phyloP scores from a whole-genome alignment of 2,888 invertebrate genomes.

The Polymixis lichenea region DNA sequence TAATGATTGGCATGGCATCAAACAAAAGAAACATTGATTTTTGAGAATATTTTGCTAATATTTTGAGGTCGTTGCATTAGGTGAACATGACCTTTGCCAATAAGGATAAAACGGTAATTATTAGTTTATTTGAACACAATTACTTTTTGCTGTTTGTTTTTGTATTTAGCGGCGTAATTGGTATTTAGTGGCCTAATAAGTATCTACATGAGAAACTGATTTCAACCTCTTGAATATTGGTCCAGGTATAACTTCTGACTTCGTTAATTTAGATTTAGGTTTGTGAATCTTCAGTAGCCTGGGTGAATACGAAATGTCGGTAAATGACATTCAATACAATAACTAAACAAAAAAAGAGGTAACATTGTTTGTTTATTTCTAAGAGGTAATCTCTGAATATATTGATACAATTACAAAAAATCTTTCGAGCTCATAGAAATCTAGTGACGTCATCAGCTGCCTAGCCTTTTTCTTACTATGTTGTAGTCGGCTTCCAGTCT shows the following conservation, averaged over 20 bases:
- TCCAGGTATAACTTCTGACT: not conserved
- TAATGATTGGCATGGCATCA: not conserved
- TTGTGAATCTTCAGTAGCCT: not conserved
- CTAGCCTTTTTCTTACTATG: no score
- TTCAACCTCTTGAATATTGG: not conserved
- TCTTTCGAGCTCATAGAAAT: no score
- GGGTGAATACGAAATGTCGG: no score
- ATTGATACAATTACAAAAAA: no score
- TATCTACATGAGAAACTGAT: not conserved
- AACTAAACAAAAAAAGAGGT: no score
- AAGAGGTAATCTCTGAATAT: no score
- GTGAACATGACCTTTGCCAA: constrained; percentile 9
- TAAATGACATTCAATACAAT: no score
- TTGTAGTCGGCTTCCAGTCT: no score
- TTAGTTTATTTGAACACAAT: not conserved
- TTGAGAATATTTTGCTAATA: not conserved
- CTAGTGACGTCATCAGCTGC: no score
- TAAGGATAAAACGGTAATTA: constrained; percentile 10
- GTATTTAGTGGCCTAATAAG: not conserved
- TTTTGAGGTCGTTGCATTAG: not conserved
- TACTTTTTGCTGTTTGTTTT: not conserved
- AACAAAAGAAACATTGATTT: constrained; percentile 10
- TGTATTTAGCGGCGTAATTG: not conserved
- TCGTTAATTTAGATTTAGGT: not conserved
- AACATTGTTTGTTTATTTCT: no score